A percentile compares a stretch with the other conserved stretches of the same genome.
Conservation (phyloP, 2,113 vertebrate species). For the Phyllopteryx taeniolatus region DNA sequence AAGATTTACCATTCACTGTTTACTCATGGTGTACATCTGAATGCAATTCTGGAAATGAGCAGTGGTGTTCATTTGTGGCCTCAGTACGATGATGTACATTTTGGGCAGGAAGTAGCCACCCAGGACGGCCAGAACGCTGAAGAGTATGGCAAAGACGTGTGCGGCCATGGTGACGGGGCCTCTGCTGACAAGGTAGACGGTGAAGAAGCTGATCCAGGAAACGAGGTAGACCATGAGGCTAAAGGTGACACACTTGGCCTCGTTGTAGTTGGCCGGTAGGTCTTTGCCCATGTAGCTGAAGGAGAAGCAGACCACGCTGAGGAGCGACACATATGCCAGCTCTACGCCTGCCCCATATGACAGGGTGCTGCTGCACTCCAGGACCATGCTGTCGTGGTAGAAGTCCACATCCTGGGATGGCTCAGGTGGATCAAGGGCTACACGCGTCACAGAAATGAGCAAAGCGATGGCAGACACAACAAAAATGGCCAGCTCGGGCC, state of each 20-base stretch:
- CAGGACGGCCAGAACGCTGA: conserved; percentile 70
- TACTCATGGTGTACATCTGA: conserved; percentile 78
- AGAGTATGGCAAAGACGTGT: conserved; percentile 64
- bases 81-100: conserved; percentile 74
- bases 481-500: conserved; percentile 71
- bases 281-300: conserved; percentile 83
- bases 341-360: conserved; percentile 51
- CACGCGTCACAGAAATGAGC: conserved; percentile 43
- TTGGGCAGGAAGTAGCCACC: conserved; percentile 75
- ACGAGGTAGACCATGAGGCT: conserved; percentile 78
- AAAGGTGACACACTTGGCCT: conserved; percentile 81
- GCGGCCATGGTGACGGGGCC: conserved; percentile 66
- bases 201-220: conserved; percentile 77
- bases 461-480: conserved; percentile 41
- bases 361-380: conserved; percentile 74
- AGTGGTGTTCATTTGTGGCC: conserved; percentile 70
- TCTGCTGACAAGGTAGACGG: conserved; percentile 70
- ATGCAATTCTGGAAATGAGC: conserved; percentile 78
- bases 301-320: conserved; percentile 74
- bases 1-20: conserved; percentile 42
- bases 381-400: conserved; percentile 62
- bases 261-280: conserved; percentile 82
- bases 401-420: conserved; percentile 56
- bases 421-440: conserved; percentile 29
- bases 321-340: conserved; percentile 54